These are phyloP conservation scores for Drosophila parthenogenetica DNA, from an alignment of 2,888 invertebrate species.

Conservation along the genomic window DNA sequence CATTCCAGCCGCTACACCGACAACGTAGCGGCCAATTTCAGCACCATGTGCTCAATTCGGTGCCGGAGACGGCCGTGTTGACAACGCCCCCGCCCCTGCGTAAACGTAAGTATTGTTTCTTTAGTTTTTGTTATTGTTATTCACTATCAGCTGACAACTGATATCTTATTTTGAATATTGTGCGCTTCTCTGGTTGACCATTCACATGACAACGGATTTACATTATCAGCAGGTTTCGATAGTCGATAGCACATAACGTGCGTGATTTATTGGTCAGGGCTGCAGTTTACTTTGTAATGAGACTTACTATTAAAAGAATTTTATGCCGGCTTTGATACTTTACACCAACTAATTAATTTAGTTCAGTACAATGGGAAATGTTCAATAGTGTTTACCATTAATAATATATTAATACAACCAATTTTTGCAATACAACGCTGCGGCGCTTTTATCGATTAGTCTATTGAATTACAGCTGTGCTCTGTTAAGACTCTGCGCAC, in stretches of 20 bases:
- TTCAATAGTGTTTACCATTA: not conserved
- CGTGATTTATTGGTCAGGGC: conserved; percentile 27
- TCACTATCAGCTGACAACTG: conserved; percentile 16
- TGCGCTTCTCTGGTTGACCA: conserved; percentile 17
- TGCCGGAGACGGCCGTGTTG: conserved; percentile 68
- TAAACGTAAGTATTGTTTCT: conserved; percentile 58
- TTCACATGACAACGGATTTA: conserved; percentile 24
- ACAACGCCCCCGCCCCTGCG: conserved; percentile 66
- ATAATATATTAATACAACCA: no score
- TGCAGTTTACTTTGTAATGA: conserved; percentile 3
- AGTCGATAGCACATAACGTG: conserved; percentile 33
- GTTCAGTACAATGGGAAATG: no score
- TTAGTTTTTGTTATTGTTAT: no score
- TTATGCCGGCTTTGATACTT: not conserved
- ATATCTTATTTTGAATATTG: conserved; percentile 28
- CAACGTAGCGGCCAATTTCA: conserved; percentile 67
- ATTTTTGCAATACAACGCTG: conserved; percentile 14
- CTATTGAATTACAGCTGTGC: conserved; percentile 22
- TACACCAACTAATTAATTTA: not conserved
- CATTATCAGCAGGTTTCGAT: conserved; percentile 10
- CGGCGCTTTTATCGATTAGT: conserved; percentile 8
- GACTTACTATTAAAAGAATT: no score
- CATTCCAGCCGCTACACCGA: conserved; percentile 73
- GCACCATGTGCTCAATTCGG: conserved; percentile 70
- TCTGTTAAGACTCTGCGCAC: not conserved